Evolutionary conservation across 2,113 vertebrate species (phyloP), one percentile per base, ranked within the genome.

Genomic region (Nanorana parkeri): DNA sequence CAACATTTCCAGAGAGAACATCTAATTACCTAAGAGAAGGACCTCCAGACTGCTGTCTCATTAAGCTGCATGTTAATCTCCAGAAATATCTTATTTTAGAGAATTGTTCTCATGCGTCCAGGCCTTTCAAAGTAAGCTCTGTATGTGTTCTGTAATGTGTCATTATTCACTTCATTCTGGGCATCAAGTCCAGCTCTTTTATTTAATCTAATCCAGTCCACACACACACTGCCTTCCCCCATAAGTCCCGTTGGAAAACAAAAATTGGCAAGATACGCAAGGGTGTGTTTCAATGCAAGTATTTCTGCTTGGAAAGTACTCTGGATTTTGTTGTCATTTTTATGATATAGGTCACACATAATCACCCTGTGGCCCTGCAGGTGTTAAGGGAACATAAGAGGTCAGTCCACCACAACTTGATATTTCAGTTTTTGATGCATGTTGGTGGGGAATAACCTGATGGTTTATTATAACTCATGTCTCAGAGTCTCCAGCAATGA

Each of bases 161-260:
- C 71, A 74, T 19, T 11, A 8, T 54, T 74, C 71, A 74, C 54
- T 36, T 74, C 55, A 74, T 32, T 10, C 54, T 74, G 26, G 23
- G 26, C 19, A 58, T 17, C 71, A 74, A 26, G 26, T 74, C 41
- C 21, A 21, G n/a, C 15, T 60, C 69, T 60, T 58, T 55, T 26
- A 41, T 41, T 24, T 80, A 80, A 80, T 69, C 26, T 60, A 69
- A 80, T 47, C 77, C 77, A 67, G 51, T 67, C 63, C 47, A 54
- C 77, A 55, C 24, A 56, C 51, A 36, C 32, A 21, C 68, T 52
- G 77, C 54, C 65, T 80, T 80, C 56, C 68, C 64, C 67, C 67
- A 69, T 71, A 68, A 47, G 78, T 71, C 36, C 78, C 36, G 52
- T 8, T 72, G 36, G 68, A 63, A 80, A 52, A 24, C 2, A 36